Evolutionary conservation across 2,888 invertebrate genomes (phyloP), one percentile per base, ranked within the genome.

Genomic region (Melanostoma mellinum): DNA sequence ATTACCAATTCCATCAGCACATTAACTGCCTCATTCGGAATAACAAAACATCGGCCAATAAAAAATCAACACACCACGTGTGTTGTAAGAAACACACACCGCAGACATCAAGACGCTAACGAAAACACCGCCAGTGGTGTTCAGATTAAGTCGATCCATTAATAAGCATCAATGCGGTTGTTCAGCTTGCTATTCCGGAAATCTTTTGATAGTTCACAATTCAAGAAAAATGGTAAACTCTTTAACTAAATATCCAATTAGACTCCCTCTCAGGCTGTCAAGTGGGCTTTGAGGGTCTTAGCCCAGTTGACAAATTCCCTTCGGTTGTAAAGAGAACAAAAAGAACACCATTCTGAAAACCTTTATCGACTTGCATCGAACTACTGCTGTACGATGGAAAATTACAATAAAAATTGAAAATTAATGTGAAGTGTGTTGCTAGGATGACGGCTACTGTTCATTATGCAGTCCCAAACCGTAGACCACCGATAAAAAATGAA

Each of bases 221-320:
- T 38, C 4, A 20, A 32, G 38, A 38, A 36, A 69, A 55, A 69
- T 69, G 46, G 35, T 8, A 53, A 76, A 60, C 52, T 42, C 20
- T 72, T 72, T 81, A 30, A 67, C 61, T 76, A 81, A 76, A 77
- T 73, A 44, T 52, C 72, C 67, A 82, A 82, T 82, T 82, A 82
- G 68, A 56, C 32, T 56, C 55, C 44, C 50, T 52, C 61, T 50
- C 56, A 33, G 56, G 20, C 36, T 40, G 4, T 61, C 48, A 63
- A 63, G 48, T 38, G n/a, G 56, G 5, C 56, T 56, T 40, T 40
- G 40, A 40, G 46, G 46, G 35, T 58, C 10, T 36, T 42, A 50
- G 1, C 4, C 42, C 33, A 55, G 3, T 20, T 53, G 67, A 73
- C 60, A 48, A 63, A 52, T 44, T 30, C 38, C 36, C 35, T 32